Evolutionary conservation across 2,888 invertebrate species (phyloP).

Genomic region (Chrysolina americana): DNA sequence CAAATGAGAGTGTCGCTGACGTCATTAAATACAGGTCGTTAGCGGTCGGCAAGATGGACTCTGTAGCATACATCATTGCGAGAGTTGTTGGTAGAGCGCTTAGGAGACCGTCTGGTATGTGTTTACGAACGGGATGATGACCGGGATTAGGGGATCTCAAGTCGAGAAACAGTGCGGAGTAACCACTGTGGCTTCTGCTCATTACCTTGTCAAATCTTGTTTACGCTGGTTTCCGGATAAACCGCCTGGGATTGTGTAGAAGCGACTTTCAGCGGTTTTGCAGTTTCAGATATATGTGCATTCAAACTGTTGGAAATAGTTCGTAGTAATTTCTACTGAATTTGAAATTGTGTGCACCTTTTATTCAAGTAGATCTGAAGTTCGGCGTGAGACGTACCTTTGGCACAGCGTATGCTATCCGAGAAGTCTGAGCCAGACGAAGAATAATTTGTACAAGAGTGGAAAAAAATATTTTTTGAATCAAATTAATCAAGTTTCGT

Average conservation of each 20-base stretch:
- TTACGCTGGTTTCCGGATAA: neutral
- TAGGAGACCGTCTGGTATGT: conserved; percentile 9
- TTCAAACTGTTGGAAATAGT: too few relatives aligned
- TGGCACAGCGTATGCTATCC: too few relatives aligned
- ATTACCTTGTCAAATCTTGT: conserved; percentile 1
- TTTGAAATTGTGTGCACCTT: too few relatives aligned
- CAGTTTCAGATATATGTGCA: too few relatives aligned
- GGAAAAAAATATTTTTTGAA: too few relatives aligned
- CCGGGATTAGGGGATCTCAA: conserved; percentile 9
- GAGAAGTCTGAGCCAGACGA: too few relatives aligned
- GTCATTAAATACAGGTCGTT: conserved; percentile 58
- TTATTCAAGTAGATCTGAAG: too few relatives aligned
- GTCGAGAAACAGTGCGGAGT: neutral
- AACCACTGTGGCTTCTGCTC: neutral
- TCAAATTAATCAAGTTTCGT: too few relatives aligned
- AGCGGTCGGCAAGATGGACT: conserved; percentile 56
- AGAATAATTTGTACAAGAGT: too few relatives aligned
- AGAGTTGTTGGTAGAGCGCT: conserved; percentile 15
- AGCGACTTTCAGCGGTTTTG: too few relatives aligned
- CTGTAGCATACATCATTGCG: conserved; percentile 53
- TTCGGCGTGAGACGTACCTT: too few relatives aligned
- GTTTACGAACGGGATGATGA: conserved; percentile 6
- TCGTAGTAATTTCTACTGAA: too few relatives aligned
- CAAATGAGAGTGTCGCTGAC: conserved; percentile 57
- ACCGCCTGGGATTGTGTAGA: neutral